phyloP scores from a whole-genome alignment of 2,113 vertebrate genomes.

The Lepus timidus region DNA sequence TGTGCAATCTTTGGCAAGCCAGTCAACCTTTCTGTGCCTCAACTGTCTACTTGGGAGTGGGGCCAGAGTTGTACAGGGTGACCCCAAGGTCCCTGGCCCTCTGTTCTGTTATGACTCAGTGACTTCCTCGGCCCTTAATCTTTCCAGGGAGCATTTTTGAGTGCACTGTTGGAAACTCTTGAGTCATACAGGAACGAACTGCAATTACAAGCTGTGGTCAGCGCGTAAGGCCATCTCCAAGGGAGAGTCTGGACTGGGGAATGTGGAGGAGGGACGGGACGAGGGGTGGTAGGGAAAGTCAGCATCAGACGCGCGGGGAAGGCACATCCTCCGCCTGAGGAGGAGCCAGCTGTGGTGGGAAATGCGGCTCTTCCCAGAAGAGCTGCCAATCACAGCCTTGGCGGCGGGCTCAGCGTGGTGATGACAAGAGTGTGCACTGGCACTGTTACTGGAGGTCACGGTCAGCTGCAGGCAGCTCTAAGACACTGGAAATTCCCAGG shows the following conservation, averaged over 20 bases:
- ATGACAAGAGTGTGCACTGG: background rate
- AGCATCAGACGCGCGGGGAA: background rate
- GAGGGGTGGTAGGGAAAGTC: background rate
- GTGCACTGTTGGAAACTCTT: background rate
- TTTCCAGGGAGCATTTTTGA: constrained; percentile 31
- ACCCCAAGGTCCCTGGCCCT: background rate
- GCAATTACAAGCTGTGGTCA: constrained; percentile 4
- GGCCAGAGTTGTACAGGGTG: background rate
- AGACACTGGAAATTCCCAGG: background rate
- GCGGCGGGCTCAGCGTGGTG: background rate
- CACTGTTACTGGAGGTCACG: background rate
- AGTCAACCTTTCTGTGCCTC: background rate
- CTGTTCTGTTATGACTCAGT: background rate
- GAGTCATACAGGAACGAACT: constrained; percentile 39
- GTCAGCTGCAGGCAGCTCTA: background rate
- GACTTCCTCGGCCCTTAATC: background rate
- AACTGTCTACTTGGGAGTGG: background rate
- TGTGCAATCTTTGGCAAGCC: background rate
- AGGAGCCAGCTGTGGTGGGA: background rate
- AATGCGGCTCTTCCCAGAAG: constrained; percentile 53
- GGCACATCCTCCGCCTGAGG: background rate
- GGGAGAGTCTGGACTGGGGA: background rate
- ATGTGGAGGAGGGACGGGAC: background rate
- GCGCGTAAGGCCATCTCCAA: background rate
- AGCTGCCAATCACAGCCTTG: background rate